Evolutionary conservation across 2,888 invertebrate genomes (phyloP), one percentile per base, ranked within the genome.

Genomic region (Melanophora roralis): DNA sequence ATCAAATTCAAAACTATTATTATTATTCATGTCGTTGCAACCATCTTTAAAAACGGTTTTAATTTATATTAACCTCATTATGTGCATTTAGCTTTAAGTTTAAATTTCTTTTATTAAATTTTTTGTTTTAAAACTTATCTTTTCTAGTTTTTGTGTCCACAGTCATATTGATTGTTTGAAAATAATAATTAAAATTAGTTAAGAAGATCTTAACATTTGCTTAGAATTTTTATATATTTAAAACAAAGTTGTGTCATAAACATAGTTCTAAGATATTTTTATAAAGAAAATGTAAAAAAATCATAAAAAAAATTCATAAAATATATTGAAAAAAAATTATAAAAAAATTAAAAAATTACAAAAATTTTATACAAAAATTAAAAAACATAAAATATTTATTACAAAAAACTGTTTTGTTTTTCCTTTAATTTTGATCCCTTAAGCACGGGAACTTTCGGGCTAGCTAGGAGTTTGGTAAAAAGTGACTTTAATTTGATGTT

Each of bases 161-260:
- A 84, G 86, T 87, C 87, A 87, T 87, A 87, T 87, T 87, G 87
- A 87, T 84, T 86, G 85, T 82, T 76, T 60, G 71, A 55, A 76
- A 76, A 27, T 6, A n/a, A n/a, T 43, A 40, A 16, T 27, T 62
- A 45, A 43, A 40, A 57, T 68, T 67, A 68, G 23, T 27, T 74
- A 62, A 62, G n/a, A n/a, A n/a, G n/a, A n/a, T n/a, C n/a, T n/a
- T n/a, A n/a, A n/a, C n/a, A n/a, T 53, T 62, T 73, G 36, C 11
- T 71, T 59, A 32, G 47, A 55, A 57, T 47, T 62, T 45, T 49
- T 65, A 38, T 36, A 23, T 47, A 47, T 47, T 4, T 21, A 38
- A 36, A 19, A 19, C 21, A 57, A 53, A 64, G 45, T 59, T 77
- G 55, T 76, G 38, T 75, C 67, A 64, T 73, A 62, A 51, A n/a